Base-by-base conservation (phyloP, 1,140 invertebrate genomes). In the Zaprionus tsacasi region DNA sequence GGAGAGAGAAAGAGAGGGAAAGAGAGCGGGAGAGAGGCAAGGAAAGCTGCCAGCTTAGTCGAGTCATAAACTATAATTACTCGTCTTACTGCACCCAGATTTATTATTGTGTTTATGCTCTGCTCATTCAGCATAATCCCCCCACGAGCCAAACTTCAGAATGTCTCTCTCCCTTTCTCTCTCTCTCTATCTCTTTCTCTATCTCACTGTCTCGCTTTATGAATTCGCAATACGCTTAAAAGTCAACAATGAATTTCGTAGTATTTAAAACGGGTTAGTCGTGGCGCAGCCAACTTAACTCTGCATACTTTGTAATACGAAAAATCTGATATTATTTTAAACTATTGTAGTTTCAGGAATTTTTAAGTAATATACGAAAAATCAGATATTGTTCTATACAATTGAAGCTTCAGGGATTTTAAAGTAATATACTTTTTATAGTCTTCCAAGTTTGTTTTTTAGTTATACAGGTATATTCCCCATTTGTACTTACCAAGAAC, bases 401-500 rank as follows among this genome's bases (percentile, higher is more conserved):
- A 21, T 21, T 21, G 2, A 21, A 21, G 21, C 21, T 21, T 21
- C 21, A 21, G 21, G 21, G 21, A 21, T 21, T 21, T 21, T 21
- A 21, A 21, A 21, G 21, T 21, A 21, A 1, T 21, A 21, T 21
- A 21, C 21, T 21, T 21, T 21, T 21, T 2, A 21, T 21, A 21
- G 21, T 21, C 21, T 21, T 21, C 21, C 2, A 21, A 21, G 21
- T 21, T 21, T 21, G 2, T 21, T 21, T 21, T 21, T 21, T 1
- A 21, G 21, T 21, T 1, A 1, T 21, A 21, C 21, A 21, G n/a
- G n/a, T 21, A 2, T 21, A 21, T 21, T 21, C 21, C 21, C 21
- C 21, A 1, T 21, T 21, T 2, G 21, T 21, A 35, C 33, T 86
- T 70, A 86, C 82, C 67, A 17, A 77, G 61, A 61, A 70, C 64